Evolutionary conservation across 2,888 invertebrate species (phyloP).

Genomic region (Lithophane semibrunnea): DNA sequence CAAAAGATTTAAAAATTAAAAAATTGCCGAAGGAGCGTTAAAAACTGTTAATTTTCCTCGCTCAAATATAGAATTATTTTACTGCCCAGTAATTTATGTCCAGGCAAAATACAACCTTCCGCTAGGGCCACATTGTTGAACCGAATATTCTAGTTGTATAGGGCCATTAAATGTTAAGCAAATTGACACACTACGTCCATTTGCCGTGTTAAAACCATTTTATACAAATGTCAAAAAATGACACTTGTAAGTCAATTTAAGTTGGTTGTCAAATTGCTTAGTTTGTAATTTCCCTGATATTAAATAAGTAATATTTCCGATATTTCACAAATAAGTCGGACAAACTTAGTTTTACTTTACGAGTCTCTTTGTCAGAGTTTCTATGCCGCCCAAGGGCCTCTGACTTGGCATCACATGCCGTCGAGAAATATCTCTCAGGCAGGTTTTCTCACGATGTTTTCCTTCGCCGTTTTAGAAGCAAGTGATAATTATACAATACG

Average conservation of each 20-base stretch:
- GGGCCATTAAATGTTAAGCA: background rate
- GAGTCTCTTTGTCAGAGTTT: no score
- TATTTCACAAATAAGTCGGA: slow-evolving; percentile 23
- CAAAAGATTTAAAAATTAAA: no score
- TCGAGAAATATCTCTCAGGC: no score
- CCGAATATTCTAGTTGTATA: background rate
- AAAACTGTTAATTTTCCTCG: background rate
- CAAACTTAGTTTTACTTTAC: background rate
- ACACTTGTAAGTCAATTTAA: background rate
- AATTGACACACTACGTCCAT: background rate
- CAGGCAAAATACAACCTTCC: background rate
- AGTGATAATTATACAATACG: no score
- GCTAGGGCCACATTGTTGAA: background rate
- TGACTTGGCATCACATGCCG: no score
- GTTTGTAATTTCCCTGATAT: background rate
- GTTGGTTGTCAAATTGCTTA: background rate
- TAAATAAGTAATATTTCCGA: background rate
- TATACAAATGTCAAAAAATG: background rate
- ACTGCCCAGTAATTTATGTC: background rate
- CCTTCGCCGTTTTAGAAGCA: no score
- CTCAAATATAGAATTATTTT: background rate
- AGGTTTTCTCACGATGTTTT: no score
- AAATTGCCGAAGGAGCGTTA: no score
- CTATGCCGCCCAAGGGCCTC: no score
- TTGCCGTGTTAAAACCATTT: background rate